Evolutionary conservation across 2,113 vertebrate species (phyloP).

Genomic region (Sapajus apella): DNA sequence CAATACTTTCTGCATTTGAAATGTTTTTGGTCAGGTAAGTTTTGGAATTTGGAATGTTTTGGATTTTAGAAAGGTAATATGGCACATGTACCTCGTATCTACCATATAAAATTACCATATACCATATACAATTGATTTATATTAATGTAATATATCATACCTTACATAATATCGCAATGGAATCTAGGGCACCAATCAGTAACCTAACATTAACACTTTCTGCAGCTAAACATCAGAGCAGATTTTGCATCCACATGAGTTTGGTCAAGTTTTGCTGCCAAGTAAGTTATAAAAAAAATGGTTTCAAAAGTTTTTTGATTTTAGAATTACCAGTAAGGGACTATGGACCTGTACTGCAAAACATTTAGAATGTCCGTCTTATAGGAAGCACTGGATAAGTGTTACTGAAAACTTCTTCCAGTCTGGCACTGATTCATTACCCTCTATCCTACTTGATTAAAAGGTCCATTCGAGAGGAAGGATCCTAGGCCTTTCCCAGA

Average conservation of each 20-base stretch:
- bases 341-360: neutral
- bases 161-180: neutral
- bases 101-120: neutral
- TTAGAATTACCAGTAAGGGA: conserved; percentile 19
- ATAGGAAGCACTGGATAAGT: neutral
- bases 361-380: neutral
- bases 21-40: neutral
- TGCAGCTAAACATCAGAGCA: conserved; percentile 10
- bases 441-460: neutral
- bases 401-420: neutral
- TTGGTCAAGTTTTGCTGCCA: conserved; percentile 33
- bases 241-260: conserved; percentile 27
- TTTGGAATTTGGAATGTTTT: conserved; percentile 23
- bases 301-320: conserved; percentile 21
- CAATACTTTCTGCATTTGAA: conserved; percentile 18
- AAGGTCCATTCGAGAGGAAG: neutral
- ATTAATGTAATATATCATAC: neutral
- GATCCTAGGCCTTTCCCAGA: neutral
- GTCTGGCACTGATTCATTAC: neutral
- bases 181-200: conserved; percentile 15
- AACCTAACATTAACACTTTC: conserved; percentile 8
- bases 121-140: neutral
- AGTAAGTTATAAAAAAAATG: neutral
- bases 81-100: neutral
- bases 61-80: conserved; percentile 8